Base-by-base conservation (phyloP, 2,888 invertebrate genomes). In the Sinhomidia bicolor region DNA sequence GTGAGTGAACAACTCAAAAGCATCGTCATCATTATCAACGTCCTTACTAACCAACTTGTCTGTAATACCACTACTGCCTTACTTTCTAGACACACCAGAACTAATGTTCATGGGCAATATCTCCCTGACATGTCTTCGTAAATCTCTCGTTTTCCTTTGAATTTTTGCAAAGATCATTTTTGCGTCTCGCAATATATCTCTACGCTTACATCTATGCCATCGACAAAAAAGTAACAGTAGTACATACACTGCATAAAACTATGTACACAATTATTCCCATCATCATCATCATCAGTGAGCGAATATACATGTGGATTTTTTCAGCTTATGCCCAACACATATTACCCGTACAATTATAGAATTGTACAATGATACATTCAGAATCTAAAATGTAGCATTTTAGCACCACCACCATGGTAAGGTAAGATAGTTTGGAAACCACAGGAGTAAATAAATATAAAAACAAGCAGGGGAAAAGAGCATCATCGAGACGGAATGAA, bases 61-160 rank as follows among this genome's bases (percentile, higher is more conserved):
- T 20, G 32, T 41, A 29, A 54, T 47, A n/a, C n/a, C n/a, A 74
- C 74, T 47, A 74, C 47, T 74, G 74, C 44, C 74, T 74, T 74
- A 74, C 74, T n/a, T 74, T 47, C 29, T 12, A 74, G 74, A 26
- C 74, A 26, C n/a, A n/a, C n/a, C n/a, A 23, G 26, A 74, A 47
- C 47, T 14, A 47, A 47, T 82, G 44, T 57, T 87, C 87, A 76
- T 81, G 81, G 81, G 81, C 62, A 62, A 87, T 87, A 87, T 82
- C 82, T 29, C 81, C 87, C 74, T 87, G 82, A 82, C 65, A 62
- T 76, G 82, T 82, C 87, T 87, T 65, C 82, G 62, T 82, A 82
- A 87, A 87, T 87, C 82, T 87, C 82, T 74, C 68, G 26, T 14
- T 82, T 44, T 80, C 41, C 60, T 54, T 82, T 87, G 76, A 41